phyloP scores from a whole-genome alignment of 1,140 invertebrate genomes.

The Drosophila gunungcola region DNA sequence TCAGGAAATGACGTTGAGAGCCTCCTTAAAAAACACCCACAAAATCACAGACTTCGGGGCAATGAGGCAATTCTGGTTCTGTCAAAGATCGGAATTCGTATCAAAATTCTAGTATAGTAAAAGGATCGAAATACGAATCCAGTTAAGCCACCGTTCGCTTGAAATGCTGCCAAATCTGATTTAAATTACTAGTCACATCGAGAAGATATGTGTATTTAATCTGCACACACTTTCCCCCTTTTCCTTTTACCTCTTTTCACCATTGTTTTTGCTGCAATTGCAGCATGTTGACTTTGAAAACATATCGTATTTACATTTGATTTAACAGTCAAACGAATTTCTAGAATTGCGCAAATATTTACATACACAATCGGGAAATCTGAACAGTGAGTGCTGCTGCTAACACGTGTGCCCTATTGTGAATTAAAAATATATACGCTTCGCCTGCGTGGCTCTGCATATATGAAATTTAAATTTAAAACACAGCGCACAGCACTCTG shows the following conservation, averaged over 20 bases:
- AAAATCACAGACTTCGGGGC: slow-evolving; percentile 4
- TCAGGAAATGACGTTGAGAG: slow-evolving; percentile 14
- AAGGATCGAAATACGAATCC: not conserved
- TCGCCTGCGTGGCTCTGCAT: slow-evolving; percentile 16
- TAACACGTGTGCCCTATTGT: slow-evolving; percentile 29
- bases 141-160: not conserved
- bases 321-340: slow-evolving; percentile 62
- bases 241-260: not conserved
- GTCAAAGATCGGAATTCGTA: slow-evolving; percentile 14
- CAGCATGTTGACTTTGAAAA: slow-evolving; percentile 43
- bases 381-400: slow-evolving; percentile 10
- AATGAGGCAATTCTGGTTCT: not conserved
- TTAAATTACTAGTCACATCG: slow-evolving; percentile 19
- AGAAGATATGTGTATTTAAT: slow-evolving; percentile 7
- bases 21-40: slow-evolving; percentile 3
- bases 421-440: slow-evolving; percentile 40
- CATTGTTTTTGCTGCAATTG: slow-evolving; percentile 50
- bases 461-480: slow-evolving; percentile 56
- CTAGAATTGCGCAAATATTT: slow-evolving; percentile 63
- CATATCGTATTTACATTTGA: slow-evolving; percentile 59
- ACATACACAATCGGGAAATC: slow-evolving; percentile 49
- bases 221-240: not conserved
- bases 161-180: slow-evolving; percentile 11
- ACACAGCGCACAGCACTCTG: slow-evolving; percentile 4
- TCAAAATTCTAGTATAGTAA: not conserved